Base-by-base conservation (phyloP, 2,888 invertebrate species). In the Priocnemis perturbator region DNA sequence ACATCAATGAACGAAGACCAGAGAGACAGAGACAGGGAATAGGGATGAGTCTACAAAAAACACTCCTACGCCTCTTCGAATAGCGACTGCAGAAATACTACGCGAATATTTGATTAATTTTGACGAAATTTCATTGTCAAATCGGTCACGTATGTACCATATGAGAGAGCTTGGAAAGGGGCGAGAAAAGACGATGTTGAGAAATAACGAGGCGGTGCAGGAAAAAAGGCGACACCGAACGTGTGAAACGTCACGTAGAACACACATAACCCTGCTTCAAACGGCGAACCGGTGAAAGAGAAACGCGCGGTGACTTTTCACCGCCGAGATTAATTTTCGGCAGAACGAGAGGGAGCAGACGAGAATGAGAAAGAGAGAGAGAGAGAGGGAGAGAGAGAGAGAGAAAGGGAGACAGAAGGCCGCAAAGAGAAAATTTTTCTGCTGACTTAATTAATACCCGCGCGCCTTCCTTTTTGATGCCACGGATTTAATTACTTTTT, bases 401-500 rank as follows among this genome's bases (percentile, higher is more conserved):
- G 14, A 1, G 37, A n/a, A 48, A 50, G 20, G 48, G 23, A 9
- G 23, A 60, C 23, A n/a, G 37, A 37, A 37, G 50, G 71, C 61
- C 66, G 23, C 69, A 37, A 66, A 68, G 68, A 59, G 60, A 37
- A 37, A 71, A 77, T 71, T 77, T 78, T 74, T 74, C 74, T 81
- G 71, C 78, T 71, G 81, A 77, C 84, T 86, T 83, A 84, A 87
- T 87, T 87, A 86, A 85, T 85, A 85, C 81, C 81, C 80, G 67
- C 65, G 45, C 71, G 74, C 61, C 69, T 77, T 74, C 56, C 76
- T 80, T 81, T 77, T 75, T 69, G 73, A 76, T 74, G 79, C 70
- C 83, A 76, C 71, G 74, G 79, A 85, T 85, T 87, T 87, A 88
- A 88, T 89, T 87, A 88, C 86, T 87, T 88, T 88, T 88, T 87